These are phyloP conservation scores for Coccyzus lansbergi DNA, from an alignment of 2,797 vertebrate genomes.

Conservation along the genomic window DNA sequence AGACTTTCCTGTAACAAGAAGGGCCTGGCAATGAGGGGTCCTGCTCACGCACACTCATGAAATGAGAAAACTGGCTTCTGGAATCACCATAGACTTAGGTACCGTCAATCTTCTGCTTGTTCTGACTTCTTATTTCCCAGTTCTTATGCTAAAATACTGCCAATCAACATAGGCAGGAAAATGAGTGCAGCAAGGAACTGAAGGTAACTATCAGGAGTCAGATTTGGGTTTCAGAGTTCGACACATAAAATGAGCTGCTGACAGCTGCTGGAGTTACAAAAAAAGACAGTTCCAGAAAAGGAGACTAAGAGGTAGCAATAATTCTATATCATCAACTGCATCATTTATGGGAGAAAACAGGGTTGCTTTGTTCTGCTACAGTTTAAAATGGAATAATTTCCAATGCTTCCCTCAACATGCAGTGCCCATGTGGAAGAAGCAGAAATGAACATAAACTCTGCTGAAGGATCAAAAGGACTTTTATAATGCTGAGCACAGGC, in stretches of 20 bases:
- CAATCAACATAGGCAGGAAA: rapidly evolving
- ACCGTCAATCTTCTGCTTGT: background rate
- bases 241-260: background rate
- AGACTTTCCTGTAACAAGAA: background rate
- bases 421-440: background rate
- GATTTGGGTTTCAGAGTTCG: background rate
- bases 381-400: background rate
- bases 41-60: rapidly evolving
- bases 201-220: background rate
- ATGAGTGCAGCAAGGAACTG: rapidly evolving
- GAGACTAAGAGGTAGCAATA: background rate
- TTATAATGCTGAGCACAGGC: background rate
- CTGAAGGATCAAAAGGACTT: background rate
- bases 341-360: background rate
- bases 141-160: background rate
- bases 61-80: background rate
- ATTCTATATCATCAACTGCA: background rate
- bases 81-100: rapidly evolving
- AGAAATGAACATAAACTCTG: background rate
- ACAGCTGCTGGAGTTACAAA: background rate
- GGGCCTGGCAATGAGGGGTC: rapidly evolving
- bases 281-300: background rate
- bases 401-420: background rate
- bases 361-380: background rate
- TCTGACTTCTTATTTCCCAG: background rate